Percentiles rank a stretch among this genome's conserved stretches.
Conservation (phyloP, 2,113 vertebrate species). For the Cephalopholis sonnerati region DNA sequence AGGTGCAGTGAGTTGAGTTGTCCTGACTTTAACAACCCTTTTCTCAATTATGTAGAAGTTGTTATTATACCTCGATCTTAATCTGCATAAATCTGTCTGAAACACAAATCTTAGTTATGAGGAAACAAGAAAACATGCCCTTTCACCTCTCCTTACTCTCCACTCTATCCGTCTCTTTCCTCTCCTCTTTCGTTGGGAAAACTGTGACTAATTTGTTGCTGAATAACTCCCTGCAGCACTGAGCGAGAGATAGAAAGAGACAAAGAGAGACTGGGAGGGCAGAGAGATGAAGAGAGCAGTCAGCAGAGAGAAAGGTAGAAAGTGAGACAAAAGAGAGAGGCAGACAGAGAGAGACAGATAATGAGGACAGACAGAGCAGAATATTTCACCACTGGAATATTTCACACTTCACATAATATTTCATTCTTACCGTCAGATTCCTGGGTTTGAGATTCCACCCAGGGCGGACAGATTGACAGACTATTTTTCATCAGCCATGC, state of each 20-base stretch:
- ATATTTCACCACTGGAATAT: constrained; percentile 63
- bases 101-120: not conserved
- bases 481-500: constrained; percentile 72
- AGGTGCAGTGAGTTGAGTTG: not conserved
- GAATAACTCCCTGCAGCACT: constrained; percentile 21
- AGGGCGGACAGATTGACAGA: constrained; percentile 74
- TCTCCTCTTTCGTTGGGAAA: constrained; percentile 36
- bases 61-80: not conserved
- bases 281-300: constrained; percentile 51
- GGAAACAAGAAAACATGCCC: not conserved
- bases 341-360: constrained; percentile 55
- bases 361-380: constrained; percentile 65
- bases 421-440: constrained; percentile 67
- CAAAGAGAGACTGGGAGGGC: constrained; percentile 38
- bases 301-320: constrained; percentile 29
- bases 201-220: constrained; percentile 39
- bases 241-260: constrained; percentile 24
- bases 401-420: constrained; percentile 74
- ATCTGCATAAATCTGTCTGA: not conserved
- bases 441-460: constrained; percentile 68
- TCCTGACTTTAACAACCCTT: constrained; percentile 1
- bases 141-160: constrained; percentile 6
- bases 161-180: not conserved
- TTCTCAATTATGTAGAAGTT: not conserved
- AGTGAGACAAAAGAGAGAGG: constrained; percentile 56